A percentile compares a stretch with the other conserved stretches of the same genome.
Evolutionary conservation across 2,888 invertebrate genomes (phyloP).

Genomic region (Diachrysia chrysitis): DNA sequence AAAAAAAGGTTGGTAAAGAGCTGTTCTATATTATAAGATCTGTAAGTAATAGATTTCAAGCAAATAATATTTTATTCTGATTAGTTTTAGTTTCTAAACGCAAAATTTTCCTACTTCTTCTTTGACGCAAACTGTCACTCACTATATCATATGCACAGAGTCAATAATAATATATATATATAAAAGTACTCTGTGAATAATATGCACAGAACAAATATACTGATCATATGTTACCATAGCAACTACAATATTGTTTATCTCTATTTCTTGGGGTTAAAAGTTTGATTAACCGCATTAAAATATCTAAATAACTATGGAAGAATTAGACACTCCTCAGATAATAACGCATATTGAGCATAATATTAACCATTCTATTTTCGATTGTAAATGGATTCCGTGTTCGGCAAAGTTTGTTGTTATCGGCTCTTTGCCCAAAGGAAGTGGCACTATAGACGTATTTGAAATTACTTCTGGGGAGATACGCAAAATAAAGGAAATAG

Average conservation of each 20-base stretch:
- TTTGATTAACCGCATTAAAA: background rate
- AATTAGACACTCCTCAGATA: slow-evolving; percentile 94
- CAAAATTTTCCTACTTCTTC: too few species aligned
- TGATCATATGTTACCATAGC: slow-evolving; percentile 67
- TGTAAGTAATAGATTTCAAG: too few species aligned
- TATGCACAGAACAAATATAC: background rate
- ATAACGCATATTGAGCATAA: slow-evolving; percentile 95
- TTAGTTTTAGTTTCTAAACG: too few species aligned
- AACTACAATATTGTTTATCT: slow-evolving; percentile 70
- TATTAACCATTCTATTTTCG: slow-evolving; percentile 95
- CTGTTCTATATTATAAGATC: too few species aligned
- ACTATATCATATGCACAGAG: too few species aligned
- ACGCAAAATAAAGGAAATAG: slow-evolving; percentile 92
- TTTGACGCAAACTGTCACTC: too few species aligned
- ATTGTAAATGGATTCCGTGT: slow-evolving; percentile 98
- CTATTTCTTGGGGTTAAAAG: slow-evolving; percentile 60
- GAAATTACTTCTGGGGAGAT: slow-evolving; percentile 93
- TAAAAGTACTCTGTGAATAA: too few species aligned
- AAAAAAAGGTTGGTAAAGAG: too few species aligned
- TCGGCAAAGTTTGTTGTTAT: slow-evolving; percentile 97
- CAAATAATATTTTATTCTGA: too few species aligned
- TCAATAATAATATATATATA: too few species aligned
- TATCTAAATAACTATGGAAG: slow-evolving; percentile 66
- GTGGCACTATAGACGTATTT: slow-evolving; percentile 95
- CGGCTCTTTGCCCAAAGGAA: slow-evolving; percentile 95